Evolutionary conservation across 2,888 invertebrate genomes (phyloP), one percentile per base, ranked within the genome.

Genomic region (Aporophyla nigra): DNA sequence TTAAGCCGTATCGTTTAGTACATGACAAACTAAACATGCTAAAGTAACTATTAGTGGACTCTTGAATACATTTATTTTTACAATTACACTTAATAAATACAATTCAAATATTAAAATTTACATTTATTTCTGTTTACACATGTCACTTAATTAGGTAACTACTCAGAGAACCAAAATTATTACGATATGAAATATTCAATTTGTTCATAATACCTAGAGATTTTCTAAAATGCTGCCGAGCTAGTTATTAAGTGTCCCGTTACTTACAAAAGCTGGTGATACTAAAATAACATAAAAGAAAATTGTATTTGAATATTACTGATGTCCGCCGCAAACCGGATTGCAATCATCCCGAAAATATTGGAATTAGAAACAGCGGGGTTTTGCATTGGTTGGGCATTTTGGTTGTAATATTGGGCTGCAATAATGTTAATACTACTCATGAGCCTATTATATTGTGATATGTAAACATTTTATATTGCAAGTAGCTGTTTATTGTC

Each of bases 21-120:
- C 92, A 92, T 92, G 92, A 92, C 92, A 84, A 91, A 90, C 91
- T 91, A 92, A 91, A 92, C 86, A 75, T 82, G 80, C 62, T 85
- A 87, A 83, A 86, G 68, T 85, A 87, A 87, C 82, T 88, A 89
- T 82, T 89, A 88, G 89, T 88, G 88, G 90, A 90, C 88, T 90
- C 83, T 85, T 83, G 80, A 87, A 88, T 88, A 87, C 80, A 82
- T 82, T 82, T 76, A 83, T 82, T 86, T 79, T 76, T 89, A 88
- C 75, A 88, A 77, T 76, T 77, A 80, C 63, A 63, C 74, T 74
- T 86, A 83, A 75, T 87, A 84, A 84, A 84, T 83, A 88, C 53
- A 74, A 74, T 82, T 82, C 43, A 83, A 84, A 68, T 74, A 84
- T 73, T 81, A 82, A 78, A 82, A 79, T 87, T 78, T 81, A 80